These are phyloP conservation scores for Acanthornis magna DNA, from an alignment of 2,797 vertebrate species.

Conservation along the genomic window DNA sequence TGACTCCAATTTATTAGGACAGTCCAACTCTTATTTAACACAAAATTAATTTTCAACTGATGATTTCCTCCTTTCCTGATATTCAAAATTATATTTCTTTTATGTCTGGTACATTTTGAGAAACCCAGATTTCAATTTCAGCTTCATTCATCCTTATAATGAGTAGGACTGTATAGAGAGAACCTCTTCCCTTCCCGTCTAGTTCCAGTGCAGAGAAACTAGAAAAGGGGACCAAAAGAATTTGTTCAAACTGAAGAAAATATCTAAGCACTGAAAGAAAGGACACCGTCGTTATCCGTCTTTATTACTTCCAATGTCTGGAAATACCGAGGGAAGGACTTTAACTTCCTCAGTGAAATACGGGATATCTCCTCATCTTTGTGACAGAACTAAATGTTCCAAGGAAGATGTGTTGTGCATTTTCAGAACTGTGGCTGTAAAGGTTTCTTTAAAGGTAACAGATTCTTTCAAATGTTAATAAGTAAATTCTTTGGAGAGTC, in stretches of 20 bases:
- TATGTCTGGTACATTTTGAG: background rate
- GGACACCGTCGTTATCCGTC: background rate
- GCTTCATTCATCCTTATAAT: background rate
- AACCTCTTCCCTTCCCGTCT: background rate
- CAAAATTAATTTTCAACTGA: background rate
- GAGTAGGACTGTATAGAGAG: background rate
- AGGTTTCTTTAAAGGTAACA: background rate
- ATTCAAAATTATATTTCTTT: background rate
- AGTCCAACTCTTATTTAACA: background rate
- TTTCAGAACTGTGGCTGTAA: background rate
- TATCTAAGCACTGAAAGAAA: background rate
- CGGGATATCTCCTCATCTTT: background rate
- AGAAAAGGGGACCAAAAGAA: background rate
- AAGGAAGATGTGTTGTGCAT: background rate
- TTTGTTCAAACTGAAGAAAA: background rate
- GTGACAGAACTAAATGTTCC: background rate
- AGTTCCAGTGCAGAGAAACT: background rate
- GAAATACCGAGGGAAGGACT: background rate
- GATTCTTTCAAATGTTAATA: conserved; percentile 23
- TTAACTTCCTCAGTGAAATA: background rate
- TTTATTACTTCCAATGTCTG: background rate
- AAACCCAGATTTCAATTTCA: background rate
- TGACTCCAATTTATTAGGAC: background rate
- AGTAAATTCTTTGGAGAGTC: background rate
- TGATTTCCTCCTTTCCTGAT: background rate